phyloP scores from a whole-genome alignment of 2,113 vertebrate species.

The Micronycteris hirsuta region DNA sequence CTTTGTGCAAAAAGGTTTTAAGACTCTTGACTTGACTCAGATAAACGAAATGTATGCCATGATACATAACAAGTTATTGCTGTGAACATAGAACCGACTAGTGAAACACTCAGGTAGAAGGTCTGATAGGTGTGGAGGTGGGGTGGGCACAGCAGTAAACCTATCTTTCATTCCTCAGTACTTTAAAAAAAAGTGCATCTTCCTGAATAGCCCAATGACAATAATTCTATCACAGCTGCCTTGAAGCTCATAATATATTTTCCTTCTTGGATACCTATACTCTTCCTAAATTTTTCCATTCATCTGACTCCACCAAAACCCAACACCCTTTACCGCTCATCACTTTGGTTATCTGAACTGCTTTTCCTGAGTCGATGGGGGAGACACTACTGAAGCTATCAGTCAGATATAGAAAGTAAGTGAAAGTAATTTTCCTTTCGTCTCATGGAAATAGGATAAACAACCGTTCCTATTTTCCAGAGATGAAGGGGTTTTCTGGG shows the following conservation, averaged over 20 bases:
- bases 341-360: not conserved
- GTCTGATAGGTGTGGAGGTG: not conserved
- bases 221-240: not conserved
- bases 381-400: not conserved
- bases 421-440: not conserved
- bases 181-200: not conserved
- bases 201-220: not conserved
- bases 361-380: not conserved
- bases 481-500: not conserved
- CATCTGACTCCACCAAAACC: not conserved
- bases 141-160: not conserved
- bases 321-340: not conserved
- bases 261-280: not conserved
- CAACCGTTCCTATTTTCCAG: not conserved
- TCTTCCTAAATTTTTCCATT: not conserved
- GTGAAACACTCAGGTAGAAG: not conserved
- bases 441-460: not conserved
- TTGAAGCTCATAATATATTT: not conserved
- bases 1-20: not conserved
- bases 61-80: not conserved
- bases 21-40: not conserved
- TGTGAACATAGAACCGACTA: not conserved
- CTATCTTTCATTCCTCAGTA: not conserved
- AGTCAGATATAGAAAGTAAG: not conserved
- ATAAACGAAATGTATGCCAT: not conserved